Evolutionary conservation across 1,140 invertebrate species (phyloP).

Genomic region (Brachionus rotundiformis): DNA sequence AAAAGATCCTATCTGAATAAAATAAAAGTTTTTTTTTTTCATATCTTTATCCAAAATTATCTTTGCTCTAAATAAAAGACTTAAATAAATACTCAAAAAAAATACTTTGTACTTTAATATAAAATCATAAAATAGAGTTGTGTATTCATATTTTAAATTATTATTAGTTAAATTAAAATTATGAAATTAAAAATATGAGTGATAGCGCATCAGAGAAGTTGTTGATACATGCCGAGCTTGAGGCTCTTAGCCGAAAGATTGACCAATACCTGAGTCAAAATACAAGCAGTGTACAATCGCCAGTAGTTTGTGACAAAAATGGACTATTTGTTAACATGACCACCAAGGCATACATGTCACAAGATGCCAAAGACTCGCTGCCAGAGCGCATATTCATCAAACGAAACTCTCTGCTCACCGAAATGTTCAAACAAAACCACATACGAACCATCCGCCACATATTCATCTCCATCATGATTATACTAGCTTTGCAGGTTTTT

Average conservation of each 20-base stretch:
- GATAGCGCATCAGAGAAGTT: neutral
- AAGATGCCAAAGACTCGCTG: neutral
- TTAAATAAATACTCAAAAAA: neutral
- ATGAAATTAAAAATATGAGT: conserved; percentile 11
- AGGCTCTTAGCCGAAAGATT: neutral
- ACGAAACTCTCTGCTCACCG: conserved; percentile 55
- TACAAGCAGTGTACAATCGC: neutral
- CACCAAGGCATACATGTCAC: conserved; percentile 8
- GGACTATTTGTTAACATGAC: neutral
- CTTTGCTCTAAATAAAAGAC: neutral
- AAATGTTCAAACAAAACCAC: conserved; percentile 76
- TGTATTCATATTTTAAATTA: conserved; percentile 5
- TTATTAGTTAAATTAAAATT: neutral
- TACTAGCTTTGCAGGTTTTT: conserved; percentile 74
- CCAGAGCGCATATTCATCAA: conserved; percentile 18
- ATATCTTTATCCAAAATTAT: neutral
- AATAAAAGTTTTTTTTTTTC: neutral
- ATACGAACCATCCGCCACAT: conserved; percentile 80
- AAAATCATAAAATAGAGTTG: neutral
- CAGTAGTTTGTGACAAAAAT: neutral
- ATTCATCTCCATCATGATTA: conserved; percentile 76
- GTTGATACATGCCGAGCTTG: neutral
- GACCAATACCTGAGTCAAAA: neutral
- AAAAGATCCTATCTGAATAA: conserved; percentile 28
- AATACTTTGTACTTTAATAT: neutral